Evolutionary conservation across 35 echinoderm and acorn worm species (phyloP), one percentile per base, ranked within the genome.

Genomic region (Antedon bifida): DNA sequence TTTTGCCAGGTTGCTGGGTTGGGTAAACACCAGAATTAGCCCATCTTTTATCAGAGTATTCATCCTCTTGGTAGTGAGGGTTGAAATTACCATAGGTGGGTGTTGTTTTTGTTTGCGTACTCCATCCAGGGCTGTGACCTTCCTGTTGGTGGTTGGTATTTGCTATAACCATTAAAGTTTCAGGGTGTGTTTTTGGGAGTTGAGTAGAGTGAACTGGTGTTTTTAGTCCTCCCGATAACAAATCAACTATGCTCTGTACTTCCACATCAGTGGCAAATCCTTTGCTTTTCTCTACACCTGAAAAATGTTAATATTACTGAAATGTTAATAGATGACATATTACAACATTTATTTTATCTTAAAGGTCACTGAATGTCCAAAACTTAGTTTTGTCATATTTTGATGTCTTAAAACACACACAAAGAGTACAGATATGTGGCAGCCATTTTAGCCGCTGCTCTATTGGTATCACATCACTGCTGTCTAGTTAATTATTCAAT

Each of bases 201-300:
- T 64, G 51, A 1, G 1, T 2, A 16, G 9, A 21, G 9, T 64
- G 9, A 21, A 21, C 7, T 64, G 5, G 51, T 16, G 51, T 2
- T 21, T 64, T 64, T 10, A 2, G 51, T 64, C 7, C 51, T 29
- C 78, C 78, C 16, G 78, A 80, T 19, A 80, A 39, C 34, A 80
- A 28, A 80, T 80, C 78, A 39, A 80, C 36, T 4, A 80, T 38
- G 35, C 39, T 38, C 34, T 80, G 78, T 80, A 80, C 78, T 39
- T 80, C 33, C 9, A 23, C 28, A 26, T 80, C 78, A 7, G 78
- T 36, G 9, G 78, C 78, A 64, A 64, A 64, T 7, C 51, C 51
- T 64, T 64, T 64, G 9, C 9, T 12, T 23, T 64, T 64, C 23
- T 64, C 51, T 64, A 11, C 5, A 64, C 51, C 51, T 64, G 23